Conservation (phyloP, 2,888 invertebrate species). For the Dolichopus griseipennis region DNA sequence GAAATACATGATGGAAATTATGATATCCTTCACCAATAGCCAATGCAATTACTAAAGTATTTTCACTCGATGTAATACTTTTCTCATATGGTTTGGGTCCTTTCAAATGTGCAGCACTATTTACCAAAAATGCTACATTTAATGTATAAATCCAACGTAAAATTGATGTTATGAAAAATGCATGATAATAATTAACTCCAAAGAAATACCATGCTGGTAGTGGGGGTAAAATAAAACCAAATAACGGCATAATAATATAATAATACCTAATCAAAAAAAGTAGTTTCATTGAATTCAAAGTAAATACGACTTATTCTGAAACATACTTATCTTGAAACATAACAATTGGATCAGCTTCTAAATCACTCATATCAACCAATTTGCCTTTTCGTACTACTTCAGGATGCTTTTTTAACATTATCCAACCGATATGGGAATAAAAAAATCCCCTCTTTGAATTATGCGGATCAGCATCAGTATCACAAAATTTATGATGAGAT, state of each 20-base stretch:
- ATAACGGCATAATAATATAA: constrained; percentile 59
- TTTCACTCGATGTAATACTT: constrained; percentile 69
- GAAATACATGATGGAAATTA: constrained; percentile 89
- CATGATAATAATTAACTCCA: constrained; percentile 57
- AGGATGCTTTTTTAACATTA: constrained; percentile 82
- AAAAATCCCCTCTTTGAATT: constrained; percentile 77
- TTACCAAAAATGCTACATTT: constrained; percentile 84
- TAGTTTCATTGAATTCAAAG: constrained; percentile 43
- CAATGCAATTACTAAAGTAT: constrained; percentile 59
- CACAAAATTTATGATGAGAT: constrained; percentile 73
- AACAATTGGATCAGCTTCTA: constrained; percentile 65
- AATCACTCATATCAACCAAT: constrained; percentile 74
- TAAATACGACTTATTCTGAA: constrained; percentile 50
- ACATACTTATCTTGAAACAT: constrained; percentile 65
- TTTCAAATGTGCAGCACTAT: constrained; percentile 77
- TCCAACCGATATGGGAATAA: constrained; percentile 90
- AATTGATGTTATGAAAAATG: constrained; percentile 56
- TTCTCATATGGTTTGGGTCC: constrained; percentile 64
- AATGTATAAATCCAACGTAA: constrained; percentile 67
- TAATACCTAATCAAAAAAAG: constrained; percentile 45
- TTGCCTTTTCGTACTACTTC: constrained; percentile 68
- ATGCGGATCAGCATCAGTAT: constrained; percentile 76
- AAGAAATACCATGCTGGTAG: constrained; percentile 59
- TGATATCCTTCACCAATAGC: constrained; percentile 87
- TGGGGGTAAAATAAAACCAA: constrained; percentile 66